Conservation (phyloP, 2,888 invertebrate species). For the Zele albiditarsus region DNA sequence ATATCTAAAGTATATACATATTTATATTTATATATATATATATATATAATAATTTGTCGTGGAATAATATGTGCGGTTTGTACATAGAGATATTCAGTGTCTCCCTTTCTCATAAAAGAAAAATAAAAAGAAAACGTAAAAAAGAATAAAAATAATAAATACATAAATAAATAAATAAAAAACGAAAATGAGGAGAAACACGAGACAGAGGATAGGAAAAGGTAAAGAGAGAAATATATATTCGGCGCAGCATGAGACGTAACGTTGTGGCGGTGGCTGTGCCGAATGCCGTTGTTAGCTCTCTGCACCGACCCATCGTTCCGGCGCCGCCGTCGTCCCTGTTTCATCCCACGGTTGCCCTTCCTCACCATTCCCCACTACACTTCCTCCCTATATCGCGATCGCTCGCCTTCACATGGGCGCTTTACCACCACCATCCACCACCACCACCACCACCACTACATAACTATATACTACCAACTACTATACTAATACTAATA, state of each 20-base stretch:
- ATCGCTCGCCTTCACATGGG: slow-evolving; percentile 43
- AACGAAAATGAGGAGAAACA: background rate
- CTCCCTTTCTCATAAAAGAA: slow-evolving; percentile 46
- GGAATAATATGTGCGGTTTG: slow-evolving; percentile 19
- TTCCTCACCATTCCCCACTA: slow-evolving; percentile 34
- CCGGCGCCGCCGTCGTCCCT: slow-evolving; percentile 38
- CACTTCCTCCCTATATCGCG: slow-evolving; percentile 22
- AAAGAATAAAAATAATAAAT: background rate
- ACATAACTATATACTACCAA: slow-evolving; percentile 33
- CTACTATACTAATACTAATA: slow-evolving; percentile 46
- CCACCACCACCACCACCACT: slow-evolving; percentile 39
- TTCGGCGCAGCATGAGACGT: slow-evolving; percentile 22
- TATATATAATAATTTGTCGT: slow-evolving; percentile 48
- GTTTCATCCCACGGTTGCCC: slow-evolving; percentile 46
- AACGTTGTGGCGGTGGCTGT: slow-evolving; percentile 36
- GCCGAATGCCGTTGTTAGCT: slow-evolving; percentile 40
- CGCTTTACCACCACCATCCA: slow-evolving; percentile 48
- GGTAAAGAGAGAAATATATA: slow-evolving; percentile 25
- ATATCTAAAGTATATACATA: too few relatives aligned
- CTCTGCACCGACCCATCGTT: slow-evolving; percentile 42
- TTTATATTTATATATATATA: slow-evolving; percentile 39
- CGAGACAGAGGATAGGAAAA: slow-evolving; percentile 23
- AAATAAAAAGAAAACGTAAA: too few relatives aligned
- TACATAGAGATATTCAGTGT: slow-evolving; percentile 9
- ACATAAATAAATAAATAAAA: background rate